Percentiles rank a stretch among this genome's conserved stretches.
phyloP scores from a whole-genome alignment of 2,888 invertebrate genomes.

The Chaetogeoica ovagalla region DNA sequence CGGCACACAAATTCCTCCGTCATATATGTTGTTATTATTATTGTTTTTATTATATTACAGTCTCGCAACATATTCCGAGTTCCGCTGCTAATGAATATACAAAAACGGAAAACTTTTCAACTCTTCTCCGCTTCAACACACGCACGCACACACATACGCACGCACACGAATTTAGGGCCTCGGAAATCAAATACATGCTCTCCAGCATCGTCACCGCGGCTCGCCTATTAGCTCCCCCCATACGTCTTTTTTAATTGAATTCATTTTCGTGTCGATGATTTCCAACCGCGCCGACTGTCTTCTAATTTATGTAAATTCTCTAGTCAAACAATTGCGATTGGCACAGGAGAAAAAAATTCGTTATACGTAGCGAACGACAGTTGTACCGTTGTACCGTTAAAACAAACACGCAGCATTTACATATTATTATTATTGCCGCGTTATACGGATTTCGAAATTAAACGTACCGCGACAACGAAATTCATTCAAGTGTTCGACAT shows the following conservation, averaged over 20 bases:
- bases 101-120: neutral
- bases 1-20: neutral
- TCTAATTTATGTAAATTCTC: slow-evolving; percentile 26
- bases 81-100: neutral
- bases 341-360: too few relatives aligned
- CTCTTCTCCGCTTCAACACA: too few relatives aligned
- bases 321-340: slow-evolving; percentile 4
- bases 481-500: neutral
- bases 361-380: too few relatives aligned
- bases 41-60: too few relatives aligned
- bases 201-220: too few relatives aligned
- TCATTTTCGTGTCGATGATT: slow-evolving; percentile 13
- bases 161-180: neutral
- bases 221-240: too few relatives aligned
- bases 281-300: too few relatives aligned
- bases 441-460: slow-evolving; percentile 1
- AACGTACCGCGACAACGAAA: neutral
- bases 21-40: neutral
- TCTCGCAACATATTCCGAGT: neutral
- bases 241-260: slow-evolving; percentile 32
- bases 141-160: too few relatives aligned
- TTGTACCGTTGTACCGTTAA: slow-evolving; percentile 8
- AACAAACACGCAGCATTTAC: slow-evolving; percentile 33
- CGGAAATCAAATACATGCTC: neutral
- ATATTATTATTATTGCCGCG: slow-evolving; percentile 8